phyloP scores from a whole-genome alignment of 64 coral and sea anemone species.

The Astreopora myriophthalma region DNA sequence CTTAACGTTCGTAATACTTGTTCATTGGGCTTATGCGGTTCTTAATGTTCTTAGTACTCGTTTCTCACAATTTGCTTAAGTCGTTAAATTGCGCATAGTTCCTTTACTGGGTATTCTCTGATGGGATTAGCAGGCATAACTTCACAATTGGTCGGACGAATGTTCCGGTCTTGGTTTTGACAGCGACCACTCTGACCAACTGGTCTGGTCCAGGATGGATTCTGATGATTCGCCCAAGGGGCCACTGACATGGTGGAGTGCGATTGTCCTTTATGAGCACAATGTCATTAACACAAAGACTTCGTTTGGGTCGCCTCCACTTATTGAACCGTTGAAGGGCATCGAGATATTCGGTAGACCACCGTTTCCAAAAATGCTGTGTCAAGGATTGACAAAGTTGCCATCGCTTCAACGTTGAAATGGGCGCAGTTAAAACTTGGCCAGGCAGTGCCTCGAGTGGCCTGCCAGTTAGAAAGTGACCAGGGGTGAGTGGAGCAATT shows the following conservation, averaged over 20 bases:
- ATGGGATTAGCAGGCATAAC: constrained; percentile 17
- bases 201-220: constrained; percentile 50
- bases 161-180: constrained; percentile 35
- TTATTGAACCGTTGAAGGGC: constrained; percentile 32
- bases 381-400: constrained; percentile 16
- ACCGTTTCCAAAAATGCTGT: constrained; percentile 69
- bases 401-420: constrained; percentile 35
- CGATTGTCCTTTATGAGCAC: constrained; percentile 61
- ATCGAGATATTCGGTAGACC: constrained; percentile 69
- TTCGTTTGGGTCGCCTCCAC: constrained; percentile 49
- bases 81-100: background rate
- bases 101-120: background rate
- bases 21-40: background rate
- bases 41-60: background rate
- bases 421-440: constrained; percentile 1
- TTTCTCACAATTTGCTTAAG: background rate
- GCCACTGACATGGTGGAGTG: constrained; percentile 36
- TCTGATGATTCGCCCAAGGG: constrained; percentile 46
- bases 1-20: background rate
- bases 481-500: constrained; percentile 55
- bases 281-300: constrained; percentile 36
- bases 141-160: constrained; percentile 45
- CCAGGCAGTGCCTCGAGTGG: constrained; percentile 46
- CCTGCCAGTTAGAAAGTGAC: constrained; percentile 56
- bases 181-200: constrained; percentile 53